Conservation (phyloP, 2,888 invertebrate genomes). For the Oscheius sp. region DNA sequence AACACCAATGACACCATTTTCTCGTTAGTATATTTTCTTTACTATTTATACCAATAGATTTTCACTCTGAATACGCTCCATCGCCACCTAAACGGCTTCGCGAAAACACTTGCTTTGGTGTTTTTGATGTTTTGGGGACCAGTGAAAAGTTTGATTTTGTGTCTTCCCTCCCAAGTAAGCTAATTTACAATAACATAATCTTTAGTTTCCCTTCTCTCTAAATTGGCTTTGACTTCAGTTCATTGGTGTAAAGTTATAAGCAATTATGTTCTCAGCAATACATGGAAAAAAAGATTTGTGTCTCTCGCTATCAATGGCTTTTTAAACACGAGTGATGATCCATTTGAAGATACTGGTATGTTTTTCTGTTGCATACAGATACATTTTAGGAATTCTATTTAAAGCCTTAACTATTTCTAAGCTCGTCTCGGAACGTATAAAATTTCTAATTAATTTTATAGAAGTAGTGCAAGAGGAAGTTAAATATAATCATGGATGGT, state of each 20-base stretch:
- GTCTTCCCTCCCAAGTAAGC: conserved; percentile 6
- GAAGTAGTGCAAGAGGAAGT: background rate
- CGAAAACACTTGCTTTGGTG: background rate
- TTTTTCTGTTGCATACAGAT: background rate
- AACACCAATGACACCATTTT: background rate
- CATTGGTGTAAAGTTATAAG: background rate
- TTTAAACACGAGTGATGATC: background rate
- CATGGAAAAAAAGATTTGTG: conserved; percentile 3
- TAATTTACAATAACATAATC: background rate
- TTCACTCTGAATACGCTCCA: background rate
- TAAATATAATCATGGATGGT: background rate
- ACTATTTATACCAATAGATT: background rate
- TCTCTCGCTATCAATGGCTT: background rate
- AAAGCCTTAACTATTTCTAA: conserved; percentile 1
- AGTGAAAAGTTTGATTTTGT: conserved; percentile 11
- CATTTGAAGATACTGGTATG: background rate
- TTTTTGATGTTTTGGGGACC: background rate
- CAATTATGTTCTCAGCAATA: background rate
- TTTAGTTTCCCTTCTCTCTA: conserved; percentile 2
- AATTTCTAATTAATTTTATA: background rate
- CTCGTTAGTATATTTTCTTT: background rate
- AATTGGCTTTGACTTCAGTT: conserved; percentile 8
- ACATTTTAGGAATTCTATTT: background rate
- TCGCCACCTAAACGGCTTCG: conserved; percentile 12
- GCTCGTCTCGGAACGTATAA: background rate